These are phyloP conservation scores for Tinea semifulvella DNA, from an alignment of 2,888 invertebrate genomes.

Conservation along the genomic window DNA sequence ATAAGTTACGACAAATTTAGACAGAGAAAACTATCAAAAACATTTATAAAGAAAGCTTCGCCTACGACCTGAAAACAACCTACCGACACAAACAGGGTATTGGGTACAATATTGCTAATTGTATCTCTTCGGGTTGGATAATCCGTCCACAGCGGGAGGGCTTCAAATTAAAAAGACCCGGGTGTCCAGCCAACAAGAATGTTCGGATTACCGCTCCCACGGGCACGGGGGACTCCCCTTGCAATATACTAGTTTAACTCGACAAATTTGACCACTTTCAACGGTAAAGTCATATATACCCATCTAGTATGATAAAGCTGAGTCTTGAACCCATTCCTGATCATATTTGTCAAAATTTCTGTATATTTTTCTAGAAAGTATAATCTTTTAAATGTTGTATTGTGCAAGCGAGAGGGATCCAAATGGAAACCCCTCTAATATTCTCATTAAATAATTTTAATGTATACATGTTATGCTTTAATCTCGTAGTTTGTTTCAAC, in stretches of 20 bases:
- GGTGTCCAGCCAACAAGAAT: slow-evolving; percentile 36
- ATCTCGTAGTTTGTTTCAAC: too few species aligned
- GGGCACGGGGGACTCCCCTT: slow-evolving; percentile 20
- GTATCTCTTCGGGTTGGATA: slow-evolving; percentile 47
- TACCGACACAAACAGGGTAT: slow-evolving; percentile 13
- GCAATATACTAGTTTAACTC: background rate
- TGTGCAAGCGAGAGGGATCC: too few species aligned
- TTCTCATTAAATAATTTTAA: too few species aligned
- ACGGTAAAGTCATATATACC: background rate
- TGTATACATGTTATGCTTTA: too few species aligned
- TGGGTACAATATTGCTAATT: slow-evolving; percentile 47
- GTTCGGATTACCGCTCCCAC: slow-evolving; percentile 47
- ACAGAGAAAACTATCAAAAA: too few species aligned
- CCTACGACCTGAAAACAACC: slow-evolving; percentile 8
- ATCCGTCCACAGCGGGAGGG: slow-evolving; percentile 62
- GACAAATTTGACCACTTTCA: background rate
- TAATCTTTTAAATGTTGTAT: too few species aligned
- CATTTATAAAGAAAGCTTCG: background rate
- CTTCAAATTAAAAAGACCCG: slow-evolving; percentile 60
- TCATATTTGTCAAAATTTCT: too few species aligned
- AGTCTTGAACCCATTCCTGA: too few species aligned
- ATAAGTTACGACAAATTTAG: too few species aligned
- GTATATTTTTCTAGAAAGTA: too few species aligned
- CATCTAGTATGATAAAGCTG: background rate
- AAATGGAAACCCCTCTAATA: too few species aligned